phyloP scores from a whole-genome alignment of 35 echinoderm and acorn worm species.

The Ptychodera flava region DNA sequence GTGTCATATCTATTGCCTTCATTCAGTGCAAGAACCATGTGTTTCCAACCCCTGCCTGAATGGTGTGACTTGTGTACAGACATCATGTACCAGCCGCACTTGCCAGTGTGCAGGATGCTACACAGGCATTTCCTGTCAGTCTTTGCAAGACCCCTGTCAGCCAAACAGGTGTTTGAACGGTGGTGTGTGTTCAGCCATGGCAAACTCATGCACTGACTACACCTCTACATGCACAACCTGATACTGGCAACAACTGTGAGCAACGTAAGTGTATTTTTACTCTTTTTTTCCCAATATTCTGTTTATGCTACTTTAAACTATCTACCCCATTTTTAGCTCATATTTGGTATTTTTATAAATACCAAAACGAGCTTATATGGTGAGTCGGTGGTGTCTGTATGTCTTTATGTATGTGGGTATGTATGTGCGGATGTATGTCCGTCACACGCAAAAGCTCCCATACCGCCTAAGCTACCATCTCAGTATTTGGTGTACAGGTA shows the following conservation, averaged over 20 bases:
- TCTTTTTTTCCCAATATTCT: not conserved
- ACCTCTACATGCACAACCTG: conserved; percentile 44
- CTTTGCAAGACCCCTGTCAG: conserved; percentile 40
- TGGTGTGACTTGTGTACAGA: conserved; percentile 54
- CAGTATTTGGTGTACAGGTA: no score
- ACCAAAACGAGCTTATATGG: no score
- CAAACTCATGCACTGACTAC: conserved; percentile 59
- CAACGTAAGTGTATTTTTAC: conserved; percentile 42
- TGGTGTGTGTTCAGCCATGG: conserved; percentile 36
- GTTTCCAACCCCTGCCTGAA: conserved; percentile 63
- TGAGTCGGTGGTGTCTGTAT: no score
- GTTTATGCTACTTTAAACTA: not conserved
- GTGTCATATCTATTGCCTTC: no score
- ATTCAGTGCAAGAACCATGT: conserved; percentile 15
- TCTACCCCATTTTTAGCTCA: not conserved
- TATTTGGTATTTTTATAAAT: no score
- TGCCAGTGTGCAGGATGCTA: conserved; percentile 41
- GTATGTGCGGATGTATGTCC: no score
- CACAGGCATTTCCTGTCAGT: conserved; percentile 28
- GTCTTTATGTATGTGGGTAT: no score
- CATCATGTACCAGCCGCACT: conserved; percentile 19
- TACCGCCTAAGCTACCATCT: no score
- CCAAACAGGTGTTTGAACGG: conserved; percentile 65
- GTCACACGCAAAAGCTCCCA: no score
- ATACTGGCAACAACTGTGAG: conserved; percentile 74